Evolutionary conservation across 2,113 vertebrate species (phyloP).

Genomic region (Chaenogobius annularis): DNA sequence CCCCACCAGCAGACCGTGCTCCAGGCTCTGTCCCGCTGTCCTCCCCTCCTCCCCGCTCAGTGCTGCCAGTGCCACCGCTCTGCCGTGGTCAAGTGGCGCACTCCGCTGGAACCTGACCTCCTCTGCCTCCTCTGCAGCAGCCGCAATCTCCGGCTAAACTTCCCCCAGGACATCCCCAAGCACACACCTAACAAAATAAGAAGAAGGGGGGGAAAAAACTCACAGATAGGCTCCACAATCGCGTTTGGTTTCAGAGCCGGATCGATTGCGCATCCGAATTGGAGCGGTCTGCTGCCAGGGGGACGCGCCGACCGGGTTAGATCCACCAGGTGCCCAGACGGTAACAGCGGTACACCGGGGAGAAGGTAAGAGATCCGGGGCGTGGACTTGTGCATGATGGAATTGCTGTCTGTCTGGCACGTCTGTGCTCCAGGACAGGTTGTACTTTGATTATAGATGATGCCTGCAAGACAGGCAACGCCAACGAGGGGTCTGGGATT

Average conservation of each 20-base stretch:
- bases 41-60: not conserved
- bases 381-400: not conserved
- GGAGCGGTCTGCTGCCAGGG: slow-evolving; percentile 12
- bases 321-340: not conserved
- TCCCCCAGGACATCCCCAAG: not conserved
- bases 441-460: not conserved
- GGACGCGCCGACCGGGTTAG: not conserved
- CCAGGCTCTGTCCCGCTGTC: not conserved
- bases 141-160: not conserved
- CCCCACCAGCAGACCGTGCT: not conserved
- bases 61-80: slow-evolving; percentile 2
- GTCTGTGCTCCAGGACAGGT: not conserved
- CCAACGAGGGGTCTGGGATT: no score
- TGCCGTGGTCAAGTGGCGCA: slow-evolving; percentile 2
- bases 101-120: not conserved
- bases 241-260: slow-evolving; percentile 33
- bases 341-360: not conserved
- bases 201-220: no score
- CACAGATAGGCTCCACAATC: slow-evolving; percentile 1
- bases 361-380: slow-evolving; percentile 51
- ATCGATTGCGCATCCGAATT: slow-evolving; percentile 55
- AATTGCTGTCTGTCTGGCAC: slow-evolving; percentile 1
- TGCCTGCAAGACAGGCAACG: no score
- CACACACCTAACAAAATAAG: no score
- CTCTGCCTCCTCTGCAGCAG: not conserved